A percentile compares a stretch with the other conserved stretches of the same genome.
Evolutionary conservation across 2,113 vertebrate species (phyloP).

Genomic region (Ceyx cyanopectus): DNA sequence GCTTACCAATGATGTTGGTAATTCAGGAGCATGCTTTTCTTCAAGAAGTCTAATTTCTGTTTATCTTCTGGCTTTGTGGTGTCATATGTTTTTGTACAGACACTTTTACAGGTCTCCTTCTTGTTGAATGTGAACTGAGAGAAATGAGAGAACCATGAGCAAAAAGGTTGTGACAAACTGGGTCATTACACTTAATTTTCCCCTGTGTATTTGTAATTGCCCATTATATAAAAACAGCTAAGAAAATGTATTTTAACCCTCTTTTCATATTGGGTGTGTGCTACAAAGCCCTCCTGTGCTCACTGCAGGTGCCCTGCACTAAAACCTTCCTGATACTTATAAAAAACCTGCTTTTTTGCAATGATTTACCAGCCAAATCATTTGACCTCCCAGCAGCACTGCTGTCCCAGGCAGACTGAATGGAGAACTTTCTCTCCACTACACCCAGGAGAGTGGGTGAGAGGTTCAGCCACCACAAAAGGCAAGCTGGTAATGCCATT

Average conservation of each 20-base stretch:
- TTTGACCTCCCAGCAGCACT: background rate
- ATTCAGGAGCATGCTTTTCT: constrained; percentile 95
- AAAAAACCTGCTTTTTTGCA: background rate
- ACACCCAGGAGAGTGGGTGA: background rate
- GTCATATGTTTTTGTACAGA: constrained; percentile 86
- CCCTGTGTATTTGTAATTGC: background rate
- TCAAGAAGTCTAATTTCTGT: constrained; percentile 88
- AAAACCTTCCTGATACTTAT: background rate
- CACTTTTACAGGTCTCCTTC: constrained; percentile 80
- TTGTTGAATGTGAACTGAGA: constrained; percentile 89
- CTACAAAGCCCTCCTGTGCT: background rate
- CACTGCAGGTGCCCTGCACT: background rate
- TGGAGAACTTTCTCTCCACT: background rate
- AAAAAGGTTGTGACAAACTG: background rate
- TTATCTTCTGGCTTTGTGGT: constrained; percentile 80
- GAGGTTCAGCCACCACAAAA: background rate
- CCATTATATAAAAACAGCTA: background rate
- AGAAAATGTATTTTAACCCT: background rate
- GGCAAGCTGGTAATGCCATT: background rate
- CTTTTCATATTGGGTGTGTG: background rate
- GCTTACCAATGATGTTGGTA: constrained; percentile 95
- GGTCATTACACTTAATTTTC: background rate
- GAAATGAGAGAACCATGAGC: background rate
- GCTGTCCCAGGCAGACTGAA: background rate
- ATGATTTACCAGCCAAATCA: background rate